These are phyloP conservation scores for Dryas iulia DNA, from an alignment of 1,140 invertebrate genomes.

Conservation along the genomic window DNA sequence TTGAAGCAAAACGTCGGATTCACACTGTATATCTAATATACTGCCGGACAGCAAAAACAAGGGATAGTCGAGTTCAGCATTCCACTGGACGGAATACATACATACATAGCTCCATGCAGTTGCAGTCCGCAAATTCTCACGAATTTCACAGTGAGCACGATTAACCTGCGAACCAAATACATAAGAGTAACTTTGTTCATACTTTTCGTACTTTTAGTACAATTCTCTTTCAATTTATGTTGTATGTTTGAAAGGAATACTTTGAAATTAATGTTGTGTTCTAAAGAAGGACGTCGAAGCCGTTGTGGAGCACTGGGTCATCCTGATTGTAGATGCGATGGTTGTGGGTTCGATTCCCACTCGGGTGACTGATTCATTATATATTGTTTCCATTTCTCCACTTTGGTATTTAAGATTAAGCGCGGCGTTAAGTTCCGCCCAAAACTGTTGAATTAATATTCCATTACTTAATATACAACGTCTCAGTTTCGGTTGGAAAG, in stretches of 20 bases:
- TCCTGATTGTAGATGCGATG: too few relatives aligned
- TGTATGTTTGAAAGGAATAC: background rate
- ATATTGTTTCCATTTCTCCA: too few relatives aligned
- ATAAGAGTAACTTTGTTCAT: background rate
- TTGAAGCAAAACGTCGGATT: background rate
- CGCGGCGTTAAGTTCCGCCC: too few relatives aligned
- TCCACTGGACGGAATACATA: constrained; percentile 12
- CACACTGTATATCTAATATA: constrained; percentile 21
- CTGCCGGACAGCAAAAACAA: constrained; percentile 24
- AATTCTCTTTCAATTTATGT: background rate
- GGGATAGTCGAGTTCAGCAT: constrained; percentile 18
- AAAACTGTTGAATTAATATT: too few relatives aligned
- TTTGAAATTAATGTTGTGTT: background rate
- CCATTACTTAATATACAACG: too few relatives aligned
- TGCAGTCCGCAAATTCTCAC: constrained; percentile 32
- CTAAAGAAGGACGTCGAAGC: too few relatives aligned
- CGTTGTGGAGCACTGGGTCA: too few relatives aligned
- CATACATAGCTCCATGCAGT: constrained; percentile 15
- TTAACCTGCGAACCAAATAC: background rate
- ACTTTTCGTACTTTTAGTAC: background rate
- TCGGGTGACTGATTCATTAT: too few relatives aligned
- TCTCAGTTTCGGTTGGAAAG: too few relatives aligned
- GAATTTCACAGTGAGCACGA: constrained; percentile 20
- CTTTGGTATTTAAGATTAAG: too few relatives aligned
- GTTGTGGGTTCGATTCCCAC: too few relatives aligned